Percentiles rank a stretch among this genome's conserved stretches.
Evolutionary conservation across 2,888 invertebrate genomes (phyloP).

Genomic region (Atrina japonica): DNA sequence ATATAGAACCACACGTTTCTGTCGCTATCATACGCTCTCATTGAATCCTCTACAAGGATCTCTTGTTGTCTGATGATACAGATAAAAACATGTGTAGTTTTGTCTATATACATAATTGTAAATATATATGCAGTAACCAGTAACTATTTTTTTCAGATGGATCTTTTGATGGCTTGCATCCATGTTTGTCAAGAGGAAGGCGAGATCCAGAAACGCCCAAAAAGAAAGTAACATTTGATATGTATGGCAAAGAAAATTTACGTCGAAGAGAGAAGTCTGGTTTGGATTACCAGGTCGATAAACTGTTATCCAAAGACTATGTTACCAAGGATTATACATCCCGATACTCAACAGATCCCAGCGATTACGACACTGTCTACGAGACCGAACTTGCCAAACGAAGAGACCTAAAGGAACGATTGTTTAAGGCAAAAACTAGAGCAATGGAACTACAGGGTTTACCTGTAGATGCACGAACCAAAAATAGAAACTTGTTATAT

Average conservation of each 20-base stretch:
- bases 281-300: slow-evolving; percentile 38
- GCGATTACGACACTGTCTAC: slow-evolving; percentile 60
- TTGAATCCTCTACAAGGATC: too few relatives aligned
- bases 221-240: slow-evolving; percentile 74
- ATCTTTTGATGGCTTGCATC: slow-evolving; percentile 55
- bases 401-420: slow-evolving; percentile 66
- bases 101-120: too few relatives aligned
- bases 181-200: slow-evolving; percentile 67
- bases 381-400: slow-evolving; percentile 61
- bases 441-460: slow-evolving; percentile 58
- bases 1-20: too few relatives aligned
- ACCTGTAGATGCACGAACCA: slow-evolving; percentile 52
- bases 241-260: slow-evolving; percentile 73
- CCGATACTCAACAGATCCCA: slow-evolving; percentile 48
- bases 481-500: slow-evolving; percentile 59
- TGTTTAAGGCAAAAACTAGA: slow-evolving; percentile 64
- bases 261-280: slow-evolving; percentile 55
- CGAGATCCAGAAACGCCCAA: slow-evolving; percentile 70
- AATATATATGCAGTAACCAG: too few relatives aligned
- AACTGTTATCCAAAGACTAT: slow-evolving; percentile 25
- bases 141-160: slow-evolving; percentile 64
- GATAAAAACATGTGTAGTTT: too few relatives aligned
- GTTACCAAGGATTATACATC: slow-evolving; percentile 36
- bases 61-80: too few relatives aligned
- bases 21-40: too few relatives aligned